Percentiles rank a stretch among this genome's conserved stretches.
These are phyloP conservation scores for Drosophila meridionalis DNA, from an alignment of 2,888 invertebrate species.

Conservation along the genomic window DNA sequence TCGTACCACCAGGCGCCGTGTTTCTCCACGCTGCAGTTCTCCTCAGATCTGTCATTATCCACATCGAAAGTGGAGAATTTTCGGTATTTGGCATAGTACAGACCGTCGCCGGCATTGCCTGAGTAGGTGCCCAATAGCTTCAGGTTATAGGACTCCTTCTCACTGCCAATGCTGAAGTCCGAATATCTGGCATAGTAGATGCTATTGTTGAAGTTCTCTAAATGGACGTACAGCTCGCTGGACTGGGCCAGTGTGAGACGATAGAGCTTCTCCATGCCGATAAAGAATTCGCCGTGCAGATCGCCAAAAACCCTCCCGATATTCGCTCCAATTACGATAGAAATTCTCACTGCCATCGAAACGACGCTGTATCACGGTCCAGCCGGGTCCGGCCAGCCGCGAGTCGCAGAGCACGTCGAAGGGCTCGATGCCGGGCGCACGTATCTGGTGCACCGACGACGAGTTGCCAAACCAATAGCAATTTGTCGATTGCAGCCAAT, in stretches of 20 bases:
- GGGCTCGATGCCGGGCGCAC: background rate
- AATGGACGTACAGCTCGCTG: slow-evolving; percentile 9
- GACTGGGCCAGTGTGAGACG: background rate
- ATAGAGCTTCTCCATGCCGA: slow-evolving; percentile 14
- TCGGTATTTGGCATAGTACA: background rate
- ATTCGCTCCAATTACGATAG: slow-evolving; percentile 12
- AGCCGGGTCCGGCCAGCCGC: slow-evolving; percentile 14
- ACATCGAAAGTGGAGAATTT: slow-evolving; percentile 4
- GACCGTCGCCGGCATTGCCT: slow-evolving; percentile 6
- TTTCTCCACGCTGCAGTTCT: background rate
- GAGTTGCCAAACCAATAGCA: slow-evolving; percentile 12
- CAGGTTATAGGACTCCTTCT: slow-evolving; percentile 1
- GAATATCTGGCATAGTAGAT: slow-evolving; percentile 3
- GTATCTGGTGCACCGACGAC: background rate
- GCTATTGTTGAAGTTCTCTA: slow-evolving; percentile 1
- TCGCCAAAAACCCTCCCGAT: slow-evolving; percentile 7
- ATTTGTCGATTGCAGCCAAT: background rate
- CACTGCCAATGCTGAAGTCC: background rate
- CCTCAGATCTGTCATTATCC: background rate
- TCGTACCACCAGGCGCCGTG: slow-evolving; percentile 20
- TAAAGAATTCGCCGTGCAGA: slow-evolving; percentile 11
- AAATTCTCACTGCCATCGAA: slow-evolving; percentile 27
- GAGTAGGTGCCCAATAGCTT: background rate
- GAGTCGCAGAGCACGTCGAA: slow-evolving; percentile 13
- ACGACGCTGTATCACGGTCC: slow-evolving; percentile 42